Percentiles rank a stretch among this genome's conserved stretches.
Conservation (phyloP, 2,888 invertebrate genomes). For the Eupithecia abbreviata region DNA sequence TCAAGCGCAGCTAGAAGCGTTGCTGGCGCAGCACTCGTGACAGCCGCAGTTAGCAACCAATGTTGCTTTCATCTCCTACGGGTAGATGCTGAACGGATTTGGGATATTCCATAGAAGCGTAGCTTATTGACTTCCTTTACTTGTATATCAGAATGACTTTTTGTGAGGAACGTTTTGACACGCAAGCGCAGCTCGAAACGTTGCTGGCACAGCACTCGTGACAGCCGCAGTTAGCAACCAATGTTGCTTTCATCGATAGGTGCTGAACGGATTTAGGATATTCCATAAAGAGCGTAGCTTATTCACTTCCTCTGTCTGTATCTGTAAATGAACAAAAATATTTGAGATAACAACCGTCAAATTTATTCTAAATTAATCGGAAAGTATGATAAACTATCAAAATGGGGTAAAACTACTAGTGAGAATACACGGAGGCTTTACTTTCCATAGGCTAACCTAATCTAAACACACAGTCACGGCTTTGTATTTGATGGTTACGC, state of each 20-base stretch:
- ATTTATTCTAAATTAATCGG: too few species aligned
- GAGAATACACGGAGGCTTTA: too few species aligned
- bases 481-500: too few species aligned
- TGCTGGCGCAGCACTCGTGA: slow-evolving; percentile 56
- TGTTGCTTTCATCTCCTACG: neutral
- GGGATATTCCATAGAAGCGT: neutral
- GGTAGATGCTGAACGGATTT: neutral
- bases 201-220: slow-evolving; percentile 57
- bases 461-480: too few species aligned
- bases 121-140: neutral
- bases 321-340: too few species aligned
- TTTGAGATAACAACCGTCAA: too few species aligned
- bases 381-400: too few species aligned
- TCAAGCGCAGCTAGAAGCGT: slow-evolving; percentile 68
- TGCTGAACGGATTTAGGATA: neutral
- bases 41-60: neutral
- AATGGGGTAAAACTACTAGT: too few species aligned
- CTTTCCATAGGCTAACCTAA: too few species aligned
- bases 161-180: slow-evolving; percentile 47
- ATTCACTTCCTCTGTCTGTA: neutral
- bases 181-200: slow-evolving; percentile 69
- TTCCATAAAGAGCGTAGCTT: neutral
- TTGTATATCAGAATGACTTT: neutral
- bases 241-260: neutral
- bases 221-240: neutral